These are phyloP conservation scores for Clarias batrachus DNA, from an alignment of 2,113 vertebrate genomes.

Conservation along the genomic window DNA sequence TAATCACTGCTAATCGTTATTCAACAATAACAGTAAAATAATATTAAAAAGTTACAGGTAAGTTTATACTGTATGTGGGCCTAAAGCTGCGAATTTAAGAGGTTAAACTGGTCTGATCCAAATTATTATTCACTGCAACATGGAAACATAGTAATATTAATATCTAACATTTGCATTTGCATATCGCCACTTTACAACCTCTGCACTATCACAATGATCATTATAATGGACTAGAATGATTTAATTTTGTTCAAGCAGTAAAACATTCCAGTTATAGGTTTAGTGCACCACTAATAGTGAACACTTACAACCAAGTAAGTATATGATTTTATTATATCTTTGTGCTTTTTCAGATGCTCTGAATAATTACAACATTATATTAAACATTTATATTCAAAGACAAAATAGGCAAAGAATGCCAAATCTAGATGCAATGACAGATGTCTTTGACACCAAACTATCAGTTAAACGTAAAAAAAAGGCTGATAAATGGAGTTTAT, in stretches of 20 bases:
- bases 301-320: background rate
- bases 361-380: background rate
- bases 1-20: background rate
- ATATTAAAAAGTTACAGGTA: background rate
- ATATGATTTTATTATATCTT: background rate
- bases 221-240: background rate
- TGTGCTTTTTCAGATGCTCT: background rate
- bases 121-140: background rate
- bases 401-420: background rate
- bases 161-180: background rate
- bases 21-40: background rate
- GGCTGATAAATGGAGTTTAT: background rate
- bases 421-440: background rate
- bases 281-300: background rate
- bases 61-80: background rate
- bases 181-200: background rate
- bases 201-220: background rate
- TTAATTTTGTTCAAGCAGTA: background rate
- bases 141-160: background rate
- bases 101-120: background rate
- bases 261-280: background rate
- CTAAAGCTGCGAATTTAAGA: background rate
- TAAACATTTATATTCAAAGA: background rate
- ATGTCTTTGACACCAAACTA: background rate
- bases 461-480: background rate